These are phyloP conservation scores for Heliconius charithonia DNA, from an alignment of 2,888 invertebrate species.

Conservation along the genomic window DNA sequence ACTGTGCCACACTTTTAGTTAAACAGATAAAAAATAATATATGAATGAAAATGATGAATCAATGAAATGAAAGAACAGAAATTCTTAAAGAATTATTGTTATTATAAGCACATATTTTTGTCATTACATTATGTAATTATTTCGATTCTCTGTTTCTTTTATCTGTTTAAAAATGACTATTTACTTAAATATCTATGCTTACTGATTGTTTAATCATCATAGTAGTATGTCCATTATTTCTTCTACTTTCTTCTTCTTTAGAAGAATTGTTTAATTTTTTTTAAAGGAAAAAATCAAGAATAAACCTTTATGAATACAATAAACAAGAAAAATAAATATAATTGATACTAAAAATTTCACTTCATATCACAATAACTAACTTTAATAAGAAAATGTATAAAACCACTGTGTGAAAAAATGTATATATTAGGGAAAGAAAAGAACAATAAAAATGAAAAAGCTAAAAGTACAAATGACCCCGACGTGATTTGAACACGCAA, in stretches of 20 bases:
- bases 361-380: too few relatives aligned
- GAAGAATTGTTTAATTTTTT: background rate
- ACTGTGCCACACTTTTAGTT: too few relatives aligned
- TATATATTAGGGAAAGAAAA: background rate
- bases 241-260: too few relatives aligned
- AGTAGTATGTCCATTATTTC: background rate
- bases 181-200: background rate
- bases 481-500: slow-evolving; percentile 90
- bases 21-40: too few relatives aligned
- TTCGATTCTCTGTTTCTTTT: background rate
- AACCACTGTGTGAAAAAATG: background rate
- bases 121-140: background rate
- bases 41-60: too few relatives aligned
- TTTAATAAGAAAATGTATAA: background rate
- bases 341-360: background rate
- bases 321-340: too few relatives aligned
- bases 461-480: slow-evolving; percentile 86
- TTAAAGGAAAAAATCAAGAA: background rate
- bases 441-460: slow-evolving; percentile 16
- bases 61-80: too few relatives aligned
- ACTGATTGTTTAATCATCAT: background rate
- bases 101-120: too few relatives aligned
- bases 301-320: background rate
- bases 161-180: background rate
- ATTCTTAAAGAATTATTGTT: too few relatives aligned